Percentiles rank a stretch among this genome's conserved stretches.
Evolutionary conservation across 2,888 invertebrate genomes (phyloP).

Genomic region (Clitarchus hookeri): DNA sequence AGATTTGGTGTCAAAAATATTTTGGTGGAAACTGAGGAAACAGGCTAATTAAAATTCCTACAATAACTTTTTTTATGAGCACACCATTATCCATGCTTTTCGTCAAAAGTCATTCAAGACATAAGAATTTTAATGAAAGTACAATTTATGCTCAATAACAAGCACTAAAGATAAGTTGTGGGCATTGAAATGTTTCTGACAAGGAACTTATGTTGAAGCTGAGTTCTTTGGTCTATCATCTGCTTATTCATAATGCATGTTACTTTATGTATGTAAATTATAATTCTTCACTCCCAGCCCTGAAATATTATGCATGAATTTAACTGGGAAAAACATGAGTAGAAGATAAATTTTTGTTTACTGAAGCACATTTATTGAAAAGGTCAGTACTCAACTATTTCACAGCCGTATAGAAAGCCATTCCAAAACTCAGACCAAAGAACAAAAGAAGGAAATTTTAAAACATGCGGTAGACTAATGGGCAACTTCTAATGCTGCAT

Average conservation of each 20-base stretch:
- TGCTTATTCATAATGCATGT: neutral
- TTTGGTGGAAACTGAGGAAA: neutral
- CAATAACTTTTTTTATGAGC: neutral
- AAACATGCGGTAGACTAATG: neutral
- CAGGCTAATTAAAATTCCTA: neutral
- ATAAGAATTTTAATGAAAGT: neutral
- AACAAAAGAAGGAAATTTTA: neutral
- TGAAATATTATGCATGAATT: neutral
- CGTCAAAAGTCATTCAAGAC: conserved; percentile 9
- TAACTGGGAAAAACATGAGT: neutral
- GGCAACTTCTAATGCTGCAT: neutral
- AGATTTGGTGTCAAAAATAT: too few relatives aligned
- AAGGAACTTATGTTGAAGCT: neutral
- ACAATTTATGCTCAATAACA: conserved; percentile 23
- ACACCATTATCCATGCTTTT: conserved; percentile 14
- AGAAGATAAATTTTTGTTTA: neutral
- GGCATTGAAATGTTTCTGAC: conserved; percentile 1
- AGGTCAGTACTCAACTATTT: neutral
- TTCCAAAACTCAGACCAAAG: neutral
- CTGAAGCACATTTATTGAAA: neutral
- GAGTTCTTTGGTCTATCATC: conserved; percentile 9
- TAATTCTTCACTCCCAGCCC: neutral
- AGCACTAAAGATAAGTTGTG: neutral
- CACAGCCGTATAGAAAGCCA: neutral
- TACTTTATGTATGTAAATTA: neutral